Base-by-base conservation (phyloP, 92 coral and sea anemone genomes). In the Meandrina meandrites region DNA sequence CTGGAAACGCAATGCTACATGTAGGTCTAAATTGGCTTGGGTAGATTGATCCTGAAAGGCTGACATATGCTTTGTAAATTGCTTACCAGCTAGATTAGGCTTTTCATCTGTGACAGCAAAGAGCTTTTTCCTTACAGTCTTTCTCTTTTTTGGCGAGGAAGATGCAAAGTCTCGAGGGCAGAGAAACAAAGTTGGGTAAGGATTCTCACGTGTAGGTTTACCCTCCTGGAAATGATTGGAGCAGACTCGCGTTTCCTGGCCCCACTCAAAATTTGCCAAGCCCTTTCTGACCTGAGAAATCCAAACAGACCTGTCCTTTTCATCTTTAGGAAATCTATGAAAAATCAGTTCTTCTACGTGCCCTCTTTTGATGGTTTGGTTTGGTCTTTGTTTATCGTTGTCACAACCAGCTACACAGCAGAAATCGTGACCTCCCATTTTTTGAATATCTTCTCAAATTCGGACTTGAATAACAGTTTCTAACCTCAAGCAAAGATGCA, bases 331-430 rank as follows among this genome's bases (percentile, higher is more conserved):
- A 47, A 60, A 81, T 48, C 80, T 86, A 42, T 86, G 84, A 47
- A 78, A 86, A 72, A 32, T 66, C 67, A 79, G 79, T 48, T 62
- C 74, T 81, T 79, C 53, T 53, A 67, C 89, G 79, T 86, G 82
- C 2, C 77, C 32, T 81, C 73, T 71, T 51, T 47, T 62, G 58
- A 62, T 73, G 19, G n/a, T 32, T 50, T 64, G 50, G 51, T 68
- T 70, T 34, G 66, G 53, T 28, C 53, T 60, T 56, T 79, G 79
- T 75, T 81, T 78, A 75, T 79, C 84, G 75, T 86, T 86, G 62
- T 86, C 79, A 79, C 89, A 86, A 66, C 84, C 79, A 47, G 77
- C 89, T 18, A 79, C 84, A 36, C 84, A 86, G 70, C 89, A 86
- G 75, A 58, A 53, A 64, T 79, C 84, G 69, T 81, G 83, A 45